A percentile compares a stretch with the other conserved stretches of the same genome.
phyloP scores from a whole-genome alignment of 2,888 invertebrate genomes.

The Augochlorella aurata region DNA sequence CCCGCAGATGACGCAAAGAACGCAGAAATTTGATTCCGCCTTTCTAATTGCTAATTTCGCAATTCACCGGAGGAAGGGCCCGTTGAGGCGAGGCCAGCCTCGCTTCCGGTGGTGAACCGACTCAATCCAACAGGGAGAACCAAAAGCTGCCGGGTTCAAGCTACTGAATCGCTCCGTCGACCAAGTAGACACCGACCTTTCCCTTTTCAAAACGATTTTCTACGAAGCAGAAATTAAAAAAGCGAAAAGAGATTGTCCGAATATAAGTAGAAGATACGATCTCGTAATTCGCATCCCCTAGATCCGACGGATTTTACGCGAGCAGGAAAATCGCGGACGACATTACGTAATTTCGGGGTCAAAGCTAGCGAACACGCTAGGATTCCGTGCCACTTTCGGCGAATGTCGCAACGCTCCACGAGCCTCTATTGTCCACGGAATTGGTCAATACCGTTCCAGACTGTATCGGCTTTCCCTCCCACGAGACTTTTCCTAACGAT shows the following conservation, averaged over 20 bases:
- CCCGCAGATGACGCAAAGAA: too few species aligned
- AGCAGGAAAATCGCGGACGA: not conserved
- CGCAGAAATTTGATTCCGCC: not conserved
- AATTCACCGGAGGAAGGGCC: too few species aligned
- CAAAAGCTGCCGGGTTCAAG: not conserved
- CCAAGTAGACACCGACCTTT: not conserved
- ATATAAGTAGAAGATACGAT: too few species aligned
- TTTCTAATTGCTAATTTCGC: too few species aligned
- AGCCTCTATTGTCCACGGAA: slow-evolving; percentile 47
- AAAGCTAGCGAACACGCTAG: not conserved
- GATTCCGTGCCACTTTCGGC: slow-evolving; percentile 28
- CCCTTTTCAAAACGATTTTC: too few species aligned
- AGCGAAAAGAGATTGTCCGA: too few species aligned
- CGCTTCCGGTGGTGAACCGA: not conserved
- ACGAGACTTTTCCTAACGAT: slow-evolving; percentile 38
- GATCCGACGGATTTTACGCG: too few species aligned
- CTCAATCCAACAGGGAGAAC: not conserved
- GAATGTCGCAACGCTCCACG: slow-evolving; percentile 41
- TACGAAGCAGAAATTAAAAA: too few species aligned
- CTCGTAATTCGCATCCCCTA: too few species aligned
- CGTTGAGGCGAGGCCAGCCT: too few species aligned
- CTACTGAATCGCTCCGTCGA: not conserved
- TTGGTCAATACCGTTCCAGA: slow-evolving; percentile 47
- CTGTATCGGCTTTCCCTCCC: slow-evolving; percentile 42
- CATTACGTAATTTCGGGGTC: slow-evolving; percentile 24